These are phyloP conservation scores for Thaumetopoea pityocampa DNA, from an alignment of 1,140 invertebrate genomes.

Conservation along the genomic window DNA sequence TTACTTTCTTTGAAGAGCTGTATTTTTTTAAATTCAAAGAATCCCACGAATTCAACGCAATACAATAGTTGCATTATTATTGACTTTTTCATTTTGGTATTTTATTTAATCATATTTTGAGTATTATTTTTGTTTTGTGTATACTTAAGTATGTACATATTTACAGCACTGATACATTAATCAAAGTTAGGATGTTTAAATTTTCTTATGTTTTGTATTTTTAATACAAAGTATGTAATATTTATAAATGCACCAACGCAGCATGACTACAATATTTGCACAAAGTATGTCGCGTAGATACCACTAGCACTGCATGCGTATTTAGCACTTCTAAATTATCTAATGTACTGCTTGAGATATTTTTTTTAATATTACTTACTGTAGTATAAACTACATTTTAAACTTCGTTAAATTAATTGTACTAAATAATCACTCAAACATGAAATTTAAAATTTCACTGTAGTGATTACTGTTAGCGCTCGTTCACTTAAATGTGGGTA, in stretches of 20 bases:
- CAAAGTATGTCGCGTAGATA: constrained; percentile 20
- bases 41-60: no score
- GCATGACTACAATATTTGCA: constrained; percentile 25
- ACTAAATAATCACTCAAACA: constrained; percentile 38
- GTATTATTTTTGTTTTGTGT: background rate
- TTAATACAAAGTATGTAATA: constrained; percentile 8
- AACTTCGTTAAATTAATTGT: constrained; percentile 11
- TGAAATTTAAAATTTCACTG: constrained; percentile 33
- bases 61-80: no score
- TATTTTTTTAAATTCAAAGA: no score
- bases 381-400: constrained; percentile 12
- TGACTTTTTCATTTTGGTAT: constrained; percentile 2
- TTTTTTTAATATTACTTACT: constrained; percentile 7
- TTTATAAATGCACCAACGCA: constrained; percentile 11
- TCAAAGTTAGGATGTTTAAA: background rate
- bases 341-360: background rate
- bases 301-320: constrained; percentile 27
- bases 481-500: no score
- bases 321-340: constrained; percentile 11
- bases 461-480: no score
- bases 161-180: constrained; percentile 12
- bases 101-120: background rate
- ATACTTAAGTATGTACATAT: constrained; percentile 13
- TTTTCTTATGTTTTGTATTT: no score
- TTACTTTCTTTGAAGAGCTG: no score